These are phyloP conservation scores for Cichlasoma orientale DNA, from an alignment of 2,797 vertebrate genomes.

Conservation along the genomic window DNA sequence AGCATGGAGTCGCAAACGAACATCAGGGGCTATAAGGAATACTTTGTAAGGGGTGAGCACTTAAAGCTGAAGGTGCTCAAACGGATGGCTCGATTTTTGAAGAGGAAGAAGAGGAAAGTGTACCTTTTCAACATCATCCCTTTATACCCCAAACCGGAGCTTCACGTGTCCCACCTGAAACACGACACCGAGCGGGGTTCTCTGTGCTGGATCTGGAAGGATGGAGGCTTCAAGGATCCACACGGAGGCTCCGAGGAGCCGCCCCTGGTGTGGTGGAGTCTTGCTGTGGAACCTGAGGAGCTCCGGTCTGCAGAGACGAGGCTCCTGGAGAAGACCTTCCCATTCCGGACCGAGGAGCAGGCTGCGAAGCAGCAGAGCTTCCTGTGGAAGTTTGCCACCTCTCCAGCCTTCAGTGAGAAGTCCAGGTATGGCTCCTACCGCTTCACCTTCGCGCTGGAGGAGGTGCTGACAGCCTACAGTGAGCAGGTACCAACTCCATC, in stretches of 20 bases:
- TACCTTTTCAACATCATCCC: constrained; percentile 43
- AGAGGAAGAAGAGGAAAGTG: fast-evolving
- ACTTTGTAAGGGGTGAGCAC: neutral
- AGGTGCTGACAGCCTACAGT: constrained; percentile 57
- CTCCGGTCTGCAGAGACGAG: constrained; percentile 26
- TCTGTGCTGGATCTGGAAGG: fast-evolving
- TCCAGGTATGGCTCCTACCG: constrained; percentile 67
- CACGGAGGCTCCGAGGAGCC: neutral
- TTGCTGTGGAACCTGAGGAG: constrained; percentile 29
- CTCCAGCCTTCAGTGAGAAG: constrained; percentile 52
- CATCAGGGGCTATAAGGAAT: fast-evolving
- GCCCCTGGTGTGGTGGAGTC: constrained; percentile 19
- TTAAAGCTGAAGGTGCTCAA: constrained; percentile 28
- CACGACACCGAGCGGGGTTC: constrained; percentile 24
- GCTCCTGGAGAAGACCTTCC: neutral
- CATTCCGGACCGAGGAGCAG: neutral
- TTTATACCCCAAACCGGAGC: constrained; percentile 30
- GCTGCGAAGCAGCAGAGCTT: neutral
- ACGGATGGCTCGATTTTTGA: fast-evolving
- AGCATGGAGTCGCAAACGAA: fast-evolving
- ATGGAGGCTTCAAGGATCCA: neutral
- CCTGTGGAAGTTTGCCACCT: constrained; percentile 55
- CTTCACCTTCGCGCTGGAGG: constrained; percentile 59
- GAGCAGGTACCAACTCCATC: neutral
- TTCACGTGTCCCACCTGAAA: constrained; percentile 34